Base-by-base conservation (phyloP, 2,113 vertebrate species). In the Anseranas semipalmata region DNA sequence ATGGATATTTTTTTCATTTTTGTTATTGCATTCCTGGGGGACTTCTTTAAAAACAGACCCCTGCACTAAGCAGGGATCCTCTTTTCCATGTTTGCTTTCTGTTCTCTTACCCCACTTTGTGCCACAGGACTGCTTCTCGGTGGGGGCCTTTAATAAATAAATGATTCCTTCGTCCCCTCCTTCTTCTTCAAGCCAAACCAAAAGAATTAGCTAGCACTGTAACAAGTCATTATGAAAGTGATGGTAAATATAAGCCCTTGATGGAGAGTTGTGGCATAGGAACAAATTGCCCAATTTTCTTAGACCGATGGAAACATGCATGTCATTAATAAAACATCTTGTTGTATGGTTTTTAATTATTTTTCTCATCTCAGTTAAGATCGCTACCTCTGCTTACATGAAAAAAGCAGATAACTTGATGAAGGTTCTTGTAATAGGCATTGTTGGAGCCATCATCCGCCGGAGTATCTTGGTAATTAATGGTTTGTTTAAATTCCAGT, bases 261-360 rank as follows among this genome's bases (percentile, higher is more conserved):
- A 43, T 75, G 88, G 82, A 90, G 73, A 68, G 79, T 85, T 87
- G 37, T 70, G 89, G 66, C 62, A 30, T 30, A 76, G 74, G 77
- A 95, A 73, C 81, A 95, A 92, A 87, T 95, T 93, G 86, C 85
- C 66, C 66, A 74, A 15, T 93, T 87, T 95, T 95, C 74, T 80
- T 22, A 75, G 55, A 80, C 76, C 7, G 0, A 68, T 24, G 35
- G 53, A 71, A 80, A 60, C 0, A 3, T 73, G 71, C 0, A 0
- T 77, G 43, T 45, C 90, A 89, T 96, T 97, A 96, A 97, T 96
- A 95, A 97, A 97, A 93, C 81, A 91, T 95, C 95, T 95, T 93
- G 87, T 95, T 96, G 87, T 70, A 75, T 68, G 90, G 41, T 11
- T 97, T 97, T 96, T 96, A 97, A 97, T 95, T 97, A 94, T 93